phyloP scores from a whole-genome alignment of 2,888 invertebrate genomes.

The Melieria picta region DNA sequence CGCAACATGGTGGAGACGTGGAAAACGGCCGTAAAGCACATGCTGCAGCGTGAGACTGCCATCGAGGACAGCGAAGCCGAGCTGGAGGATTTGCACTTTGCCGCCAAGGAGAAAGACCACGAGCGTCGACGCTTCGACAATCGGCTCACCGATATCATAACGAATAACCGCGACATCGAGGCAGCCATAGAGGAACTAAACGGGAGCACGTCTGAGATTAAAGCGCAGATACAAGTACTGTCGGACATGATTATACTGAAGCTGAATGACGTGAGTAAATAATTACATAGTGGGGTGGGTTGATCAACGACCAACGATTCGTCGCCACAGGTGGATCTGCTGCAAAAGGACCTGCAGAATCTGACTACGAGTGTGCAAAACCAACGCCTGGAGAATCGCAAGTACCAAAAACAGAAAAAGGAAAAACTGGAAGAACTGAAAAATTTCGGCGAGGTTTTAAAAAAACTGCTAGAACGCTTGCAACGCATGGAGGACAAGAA shows the following conservation, averaged over 20 bases:
- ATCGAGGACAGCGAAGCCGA: constrained; percentile 70
- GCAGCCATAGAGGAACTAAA: constrained; percentile 65
- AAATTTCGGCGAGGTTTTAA: constrained; percentile 44
- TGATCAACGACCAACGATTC: background rate
- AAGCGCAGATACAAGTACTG: constrained; percentile 60
- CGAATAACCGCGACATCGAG: constrained; percentile 69
- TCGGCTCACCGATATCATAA: constrained; percentile 68
- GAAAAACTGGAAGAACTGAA: constrained; percentile 49
- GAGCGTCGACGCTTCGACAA: constrained; percentile 66
- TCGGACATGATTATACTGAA: constrained; percentile 60
- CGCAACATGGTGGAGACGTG: constrained; percentile 77
- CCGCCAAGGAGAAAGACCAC: constrained; percentile 60
- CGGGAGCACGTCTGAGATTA: constrained; percentile 58
- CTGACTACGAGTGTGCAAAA: constrained; percentile 55
- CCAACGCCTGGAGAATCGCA: constrained; percentile 60
- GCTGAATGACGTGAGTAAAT: constrained; percentile 64
- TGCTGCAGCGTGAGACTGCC: constrained; percentile 76
- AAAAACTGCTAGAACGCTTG: constrained; percentile 51
- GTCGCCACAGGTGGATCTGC: constrained; percentile 49
- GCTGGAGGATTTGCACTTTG: constrained; percentile 49
- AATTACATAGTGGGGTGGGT: background rate
- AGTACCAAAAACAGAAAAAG: constrained; percentile 47
- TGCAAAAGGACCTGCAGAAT: constrained; percentile 61
- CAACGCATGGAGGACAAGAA: constrained; percentile 54
- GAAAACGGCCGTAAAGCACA: constrained; percentile 76